Evolutionary conservation across 2,888 invertebrate genomes (phyloP).

Genomic region (Drosophila pseudotakahashii): DNA sequence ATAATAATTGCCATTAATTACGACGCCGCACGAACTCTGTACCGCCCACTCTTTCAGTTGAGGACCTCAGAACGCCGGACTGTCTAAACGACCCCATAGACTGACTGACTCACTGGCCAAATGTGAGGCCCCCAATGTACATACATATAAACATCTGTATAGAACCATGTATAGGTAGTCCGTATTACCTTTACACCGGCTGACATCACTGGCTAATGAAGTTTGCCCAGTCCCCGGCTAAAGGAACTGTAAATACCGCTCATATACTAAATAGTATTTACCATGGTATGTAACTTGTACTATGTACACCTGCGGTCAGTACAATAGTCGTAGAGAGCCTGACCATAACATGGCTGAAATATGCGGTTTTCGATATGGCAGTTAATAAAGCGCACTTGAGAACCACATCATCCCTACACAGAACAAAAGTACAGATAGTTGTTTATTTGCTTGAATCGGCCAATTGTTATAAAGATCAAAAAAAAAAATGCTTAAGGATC

Average conservation of each 20-base stretch:
- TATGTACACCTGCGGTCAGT: constrained; percentile 19
- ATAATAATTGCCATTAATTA: constrained; percentile 43
- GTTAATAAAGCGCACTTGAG: background rate
- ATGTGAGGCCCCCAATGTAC: background rate
- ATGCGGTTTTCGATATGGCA: constrained; percentile 6
- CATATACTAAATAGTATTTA: background rate
- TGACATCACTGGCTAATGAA: constrained; percentile 41
- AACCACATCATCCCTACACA: background rate
- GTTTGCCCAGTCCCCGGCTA: constrained; percentile 21
- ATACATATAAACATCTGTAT: background rate
- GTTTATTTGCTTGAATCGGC: too few relatives aligned
- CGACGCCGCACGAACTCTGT: constrained; percentile 26
- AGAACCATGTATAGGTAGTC: background rate
- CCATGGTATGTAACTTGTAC: background rate
- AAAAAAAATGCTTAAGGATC: too few relatives aligned
- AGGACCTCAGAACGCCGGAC: constrained; percentile 35
- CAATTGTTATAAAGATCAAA: too few relatives aligned
- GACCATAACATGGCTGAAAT: constrained; percentile 20
- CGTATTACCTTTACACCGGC: constrained; percentile 24
- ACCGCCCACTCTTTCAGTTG: constrained; percentile 7
- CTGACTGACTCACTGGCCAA: constrained; percentile 28
- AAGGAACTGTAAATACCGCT: constrained; percentile 19
- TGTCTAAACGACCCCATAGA: constrained; percentile 44
- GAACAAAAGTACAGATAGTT: background rate
- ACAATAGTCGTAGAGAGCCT: constrained; percentile 18